Evolutionary conservation across 2,113 vertebrate genomes (phyloP).

Genomic region (Syngnathus floridae): DNA sequence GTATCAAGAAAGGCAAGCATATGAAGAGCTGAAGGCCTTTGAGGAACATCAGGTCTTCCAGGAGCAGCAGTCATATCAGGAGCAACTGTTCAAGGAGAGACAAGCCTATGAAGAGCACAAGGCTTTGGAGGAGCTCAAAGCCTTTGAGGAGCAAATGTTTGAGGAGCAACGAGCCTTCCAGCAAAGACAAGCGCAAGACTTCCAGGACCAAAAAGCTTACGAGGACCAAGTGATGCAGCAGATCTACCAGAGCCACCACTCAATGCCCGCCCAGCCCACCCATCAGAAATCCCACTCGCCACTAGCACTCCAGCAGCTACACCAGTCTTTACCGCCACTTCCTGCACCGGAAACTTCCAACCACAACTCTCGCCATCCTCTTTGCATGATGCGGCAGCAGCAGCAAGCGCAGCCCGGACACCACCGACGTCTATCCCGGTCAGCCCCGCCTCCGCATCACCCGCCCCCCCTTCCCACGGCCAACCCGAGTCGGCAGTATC

Average conservation of each 20-base stretch:
- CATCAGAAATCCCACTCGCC: constrained; percentile 54
- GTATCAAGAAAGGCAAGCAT: constrained; percentile 53
- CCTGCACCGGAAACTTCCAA: constrained; percentile 58
- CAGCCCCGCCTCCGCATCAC: constrained; percentile 59
- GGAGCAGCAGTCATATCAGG: constrained; percentile 55
- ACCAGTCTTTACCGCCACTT: constrained; percentile 67
- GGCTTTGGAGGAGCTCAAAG: constrained; percentile 47
- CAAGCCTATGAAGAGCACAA: constrained; percentile 56
- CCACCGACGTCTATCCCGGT: constrained; percentile 55
- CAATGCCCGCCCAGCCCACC: constrained; percentile 67
- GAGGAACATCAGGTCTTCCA: constrained; percentile 53
- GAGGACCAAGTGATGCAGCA: constrained; percentile 42
- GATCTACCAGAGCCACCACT: constrained; percentile 68
- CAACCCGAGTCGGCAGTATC: constrained; percentile 42
- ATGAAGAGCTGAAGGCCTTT: constrained; percentile 48
- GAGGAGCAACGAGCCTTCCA: constrained; percentile 50
- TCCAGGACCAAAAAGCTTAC: constrained; percentile 45
- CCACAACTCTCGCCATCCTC: constrained; percentile 48
- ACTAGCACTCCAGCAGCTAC: constrained; percentile 59
- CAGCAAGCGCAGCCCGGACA: constrained; percentile 49
- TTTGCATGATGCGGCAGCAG: constrained; percentile 60
- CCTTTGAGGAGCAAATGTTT: constrained; percentile 49
- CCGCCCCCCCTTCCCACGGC: constrained; percentile 32
- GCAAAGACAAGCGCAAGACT: constrained; percentile 47
- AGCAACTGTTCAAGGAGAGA: constrained; percentile 55